Conservation (phyloP, 2,113 vertebrate species). For the Indri indri region DNA sequence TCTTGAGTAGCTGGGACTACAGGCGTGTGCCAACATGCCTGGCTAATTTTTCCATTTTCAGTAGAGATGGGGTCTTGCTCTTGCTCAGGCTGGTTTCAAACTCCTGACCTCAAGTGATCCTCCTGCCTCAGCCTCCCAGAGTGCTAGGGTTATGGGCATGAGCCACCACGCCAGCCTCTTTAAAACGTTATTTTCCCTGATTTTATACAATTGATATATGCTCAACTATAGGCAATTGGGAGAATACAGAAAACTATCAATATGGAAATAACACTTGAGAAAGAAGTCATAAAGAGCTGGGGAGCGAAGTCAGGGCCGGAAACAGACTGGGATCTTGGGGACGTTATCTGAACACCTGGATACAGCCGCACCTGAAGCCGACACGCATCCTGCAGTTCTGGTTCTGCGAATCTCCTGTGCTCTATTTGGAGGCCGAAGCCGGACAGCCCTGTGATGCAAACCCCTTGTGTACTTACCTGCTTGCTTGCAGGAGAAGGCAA, state of each 20-base stretch:
- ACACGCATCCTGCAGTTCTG: accelerated
- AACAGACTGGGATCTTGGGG: background rate
- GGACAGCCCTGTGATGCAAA: background rate
- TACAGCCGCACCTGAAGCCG: background rate
- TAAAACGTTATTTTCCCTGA: background rate
- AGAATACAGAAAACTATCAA: background rate
- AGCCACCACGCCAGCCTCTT: too few species aligned
- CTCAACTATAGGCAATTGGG: background rate
- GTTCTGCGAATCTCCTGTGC: background rate
- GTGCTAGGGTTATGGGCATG: too few species aligned
- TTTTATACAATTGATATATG: background rate
- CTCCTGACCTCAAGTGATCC: too few species aligned
- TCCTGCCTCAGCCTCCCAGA: too few species aligned
- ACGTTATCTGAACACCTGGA: background rate
- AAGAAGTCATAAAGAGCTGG: background rate
- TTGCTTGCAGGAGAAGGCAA: conserved; percentile 92
- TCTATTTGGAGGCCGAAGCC: background rate
- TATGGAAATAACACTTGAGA: background rate
- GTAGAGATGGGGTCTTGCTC: too few species aligned
- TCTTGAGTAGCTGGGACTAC: too few species aligned
- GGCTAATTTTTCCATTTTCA: too few species aligned
- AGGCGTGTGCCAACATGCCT: too few species aligned
- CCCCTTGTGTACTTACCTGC: conserved; percentile 84
- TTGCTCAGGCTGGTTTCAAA: too few species aligned
- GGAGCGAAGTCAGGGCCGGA: background rate